phyloP scores from a whole-genome alignment of 2,113 vertebrate species.

The Amphiprion percula region DNA sequence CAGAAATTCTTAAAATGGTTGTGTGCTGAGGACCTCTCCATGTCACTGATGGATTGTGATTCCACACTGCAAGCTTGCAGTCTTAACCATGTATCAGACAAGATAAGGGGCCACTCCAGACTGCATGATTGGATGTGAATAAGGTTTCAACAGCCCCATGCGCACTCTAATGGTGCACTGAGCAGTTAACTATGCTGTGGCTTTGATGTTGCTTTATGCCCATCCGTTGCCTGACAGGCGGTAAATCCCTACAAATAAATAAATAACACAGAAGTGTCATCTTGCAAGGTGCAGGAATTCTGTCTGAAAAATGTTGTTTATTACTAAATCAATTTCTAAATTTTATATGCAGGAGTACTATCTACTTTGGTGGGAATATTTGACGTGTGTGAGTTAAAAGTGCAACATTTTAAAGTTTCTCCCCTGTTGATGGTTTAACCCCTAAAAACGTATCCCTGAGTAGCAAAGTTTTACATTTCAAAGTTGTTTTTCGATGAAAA shows the following conservation, averaged over 20 bases:
- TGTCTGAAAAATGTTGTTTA: neutral
- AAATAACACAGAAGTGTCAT: neutral
- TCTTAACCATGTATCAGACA: constrained; percentile 66
- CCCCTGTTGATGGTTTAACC: too few species aligned
- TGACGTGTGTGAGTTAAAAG: too few species aligned
- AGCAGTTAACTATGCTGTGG: constrained; percentile 9
- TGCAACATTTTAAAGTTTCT: too few species aligned
- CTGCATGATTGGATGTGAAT: constrained; percentile 73
- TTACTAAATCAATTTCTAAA: constrained; percentile 1
- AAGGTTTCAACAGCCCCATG: constrained; percentile 55
- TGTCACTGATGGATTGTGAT: constrained; percentile 65
- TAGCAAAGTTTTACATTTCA: too few species aligned
- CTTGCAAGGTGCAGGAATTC: neutral
- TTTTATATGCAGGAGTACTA: neutral
- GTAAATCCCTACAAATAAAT: constrained; percentile 27
- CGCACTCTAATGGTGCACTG: constrained; percentile 50
- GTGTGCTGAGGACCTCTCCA: constrained; percentile 61
- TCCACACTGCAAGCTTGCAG: constrained; percentile 40
- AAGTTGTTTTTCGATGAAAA: too few species aligned
- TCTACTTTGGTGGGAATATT: too few species aligned
- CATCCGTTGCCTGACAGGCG: constrained; percentile 25
- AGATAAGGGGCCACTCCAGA: constrained; percentile 73
- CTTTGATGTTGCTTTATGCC: constrained; percentile 39
- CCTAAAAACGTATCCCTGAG: too few species aligned
- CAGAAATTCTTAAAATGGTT: constrained; percentile 38